Conservation (phyloP, 2,888 invertebrate species). For the Norana najaformis region DNA sequence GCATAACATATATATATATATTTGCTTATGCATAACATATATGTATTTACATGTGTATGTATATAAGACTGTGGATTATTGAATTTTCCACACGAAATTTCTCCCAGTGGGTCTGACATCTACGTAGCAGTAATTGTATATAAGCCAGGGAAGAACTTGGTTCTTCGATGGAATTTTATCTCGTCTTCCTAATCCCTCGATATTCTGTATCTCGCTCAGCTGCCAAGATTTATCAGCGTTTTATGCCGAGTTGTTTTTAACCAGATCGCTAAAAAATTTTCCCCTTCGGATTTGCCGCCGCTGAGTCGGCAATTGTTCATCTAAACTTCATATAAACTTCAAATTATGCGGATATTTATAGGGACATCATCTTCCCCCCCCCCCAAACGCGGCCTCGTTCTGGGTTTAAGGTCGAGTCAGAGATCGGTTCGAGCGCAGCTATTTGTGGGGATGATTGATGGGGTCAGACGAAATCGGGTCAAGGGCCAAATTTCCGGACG, state of each 20-base stretch:
- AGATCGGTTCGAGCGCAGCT: not conserved
- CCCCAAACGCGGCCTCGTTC: not conserved
- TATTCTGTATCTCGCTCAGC: not conserved
- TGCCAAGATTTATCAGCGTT: constrained; percentile 13
- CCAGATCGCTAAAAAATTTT: not conserved
- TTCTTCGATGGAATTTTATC: not conserved
- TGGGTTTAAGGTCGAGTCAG: not conserved
- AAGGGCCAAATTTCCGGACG: not conserved
- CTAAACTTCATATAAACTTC: not conserved
- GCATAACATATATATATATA: not conserved
- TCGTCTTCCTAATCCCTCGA: not conserved
- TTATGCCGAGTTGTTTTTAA: not conserved
- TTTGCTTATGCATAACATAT: not conserved
- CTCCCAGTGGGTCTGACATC: not conserved
- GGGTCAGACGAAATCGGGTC: not conserved
- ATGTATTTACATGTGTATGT: no score
- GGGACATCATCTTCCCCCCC: not conserved
- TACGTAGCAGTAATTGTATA: not conserved
- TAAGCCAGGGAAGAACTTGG: not conserved
- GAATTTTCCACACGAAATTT: not conserved
- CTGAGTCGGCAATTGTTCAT: no score
- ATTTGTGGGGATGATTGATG: not conserved
- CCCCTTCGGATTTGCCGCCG: not conserved
- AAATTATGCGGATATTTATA: not conserved
- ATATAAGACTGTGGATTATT: not conserved